A percentile compares a stretch with the other conserved stretches of the same genome.
phyloP scores from a whole-genome alignment of 2,113 vertebrate genomes.

The Entelurus aequoreus region DNA sequence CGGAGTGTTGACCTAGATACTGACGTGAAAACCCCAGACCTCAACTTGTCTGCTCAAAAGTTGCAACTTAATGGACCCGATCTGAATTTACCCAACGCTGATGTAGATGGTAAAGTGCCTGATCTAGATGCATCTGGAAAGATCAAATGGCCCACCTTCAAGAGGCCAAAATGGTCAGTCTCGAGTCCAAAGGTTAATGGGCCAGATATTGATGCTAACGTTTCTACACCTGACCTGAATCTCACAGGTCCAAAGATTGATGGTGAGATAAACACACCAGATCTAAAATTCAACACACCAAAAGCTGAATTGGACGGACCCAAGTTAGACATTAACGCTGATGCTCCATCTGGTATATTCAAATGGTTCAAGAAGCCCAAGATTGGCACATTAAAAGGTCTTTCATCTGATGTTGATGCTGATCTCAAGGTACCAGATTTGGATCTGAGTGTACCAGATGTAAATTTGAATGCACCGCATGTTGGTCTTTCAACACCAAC shows the following conservation, averaged over 20 bases:
- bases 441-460: slow-evolving; percentile 39
- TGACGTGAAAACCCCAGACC: slow-evolving; percentile 31
- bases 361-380: slow-evolving; percentile 60
- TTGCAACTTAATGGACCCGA: slow-evolving; percentile 39
- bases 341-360: slow-evolving; percentile 50
- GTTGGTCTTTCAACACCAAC: not conserved
- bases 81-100: slow-evolving; percentile 42
- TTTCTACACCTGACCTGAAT: slow-evolving; percentile 46
- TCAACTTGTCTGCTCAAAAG: slow-evolving; percentile 18
- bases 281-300: slow-evolving; percentile 31
- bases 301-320: slow-evolving; percentile 47
- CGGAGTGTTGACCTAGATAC: slow-evolving; percentile 40
- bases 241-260: slow-evolving; percentile 48
- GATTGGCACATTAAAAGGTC: slow-evolving; percentile 37
- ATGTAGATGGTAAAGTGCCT: slow-evolving; percentile 42
- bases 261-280: slow-evolving; percentile 44
- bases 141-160: slow-evolving; percentile 52
- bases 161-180: slow-evolving; percentile 40
- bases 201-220: slow-evolving; percentile 42
- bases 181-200: slow-evolving; percentile 42
- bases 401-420: slow-evolving; percentile 45
- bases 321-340: slow-evolving; percentile 39
- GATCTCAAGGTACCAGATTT: slow-evolving; percentile 33
- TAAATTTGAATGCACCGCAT: not conserved
- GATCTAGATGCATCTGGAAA: slow-evolving; percentile 49